These are phyloP conservation scores for Epinephelus fuscoguttatus DNA, from an alignment of 2,113 vertebrate species.

Conservation along the genomic window DNA sequence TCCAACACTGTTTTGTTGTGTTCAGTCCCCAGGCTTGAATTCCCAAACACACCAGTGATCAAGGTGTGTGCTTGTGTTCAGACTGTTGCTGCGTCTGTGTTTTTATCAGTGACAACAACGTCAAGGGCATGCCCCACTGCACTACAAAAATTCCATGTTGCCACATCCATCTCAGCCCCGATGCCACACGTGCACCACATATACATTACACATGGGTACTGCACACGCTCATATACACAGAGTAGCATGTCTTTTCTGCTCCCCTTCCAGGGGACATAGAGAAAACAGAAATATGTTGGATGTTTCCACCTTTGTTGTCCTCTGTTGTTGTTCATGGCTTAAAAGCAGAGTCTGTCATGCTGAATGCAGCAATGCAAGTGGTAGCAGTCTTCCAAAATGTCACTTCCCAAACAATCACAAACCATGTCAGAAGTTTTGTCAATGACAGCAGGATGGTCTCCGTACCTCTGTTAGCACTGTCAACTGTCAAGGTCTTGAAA, in stretches of 20 bases:
- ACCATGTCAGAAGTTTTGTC: conserved; percentile 55
- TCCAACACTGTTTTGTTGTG: conserved; percentile 50
- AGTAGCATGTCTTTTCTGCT: conserved; percentile 33
- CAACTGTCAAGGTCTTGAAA: conserved; percentile 75
- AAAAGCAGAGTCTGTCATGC: conserved; percentile 59
- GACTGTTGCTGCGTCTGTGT: conserved; percentile 43
- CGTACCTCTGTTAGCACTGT: conserved; percentile 39
- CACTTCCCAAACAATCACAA: conserved; percentile 56
- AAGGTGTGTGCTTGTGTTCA: conserved; percentile 66
- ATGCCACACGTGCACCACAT: conserved; percentile 23
- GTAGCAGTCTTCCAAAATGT: conserved; percentile 47
- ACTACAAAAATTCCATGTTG: conserved; percentile 40
- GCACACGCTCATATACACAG: conserved; percentile 10
- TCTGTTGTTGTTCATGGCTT: conserved; percentile 53
- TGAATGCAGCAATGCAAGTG: conserved; percentile 32
- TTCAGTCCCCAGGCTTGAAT: conserved; percentile 58
- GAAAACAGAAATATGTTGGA: conserved; percentile 36
- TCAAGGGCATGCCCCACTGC: conserved; percentile 66
- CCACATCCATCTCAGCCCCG: conserved; percentile 45
- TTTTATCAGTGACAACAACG: conserved; percentile 56
- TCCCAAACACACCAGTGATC: conserved; percentile 62
- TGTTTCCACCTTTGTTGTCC: conserved; percentile 53
- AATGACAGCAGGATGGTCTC: conserved; percentile 44
- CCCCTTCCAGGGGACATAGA: conserved; percentile 45
- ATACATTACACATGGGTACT: conserved; percentile 41